Evolutionary conservation across 2,797 vertebrate genomes (phyloP), one percentile per base, ranked within the genome.

Genomic region (Xyrichtys novacula): DNA sequence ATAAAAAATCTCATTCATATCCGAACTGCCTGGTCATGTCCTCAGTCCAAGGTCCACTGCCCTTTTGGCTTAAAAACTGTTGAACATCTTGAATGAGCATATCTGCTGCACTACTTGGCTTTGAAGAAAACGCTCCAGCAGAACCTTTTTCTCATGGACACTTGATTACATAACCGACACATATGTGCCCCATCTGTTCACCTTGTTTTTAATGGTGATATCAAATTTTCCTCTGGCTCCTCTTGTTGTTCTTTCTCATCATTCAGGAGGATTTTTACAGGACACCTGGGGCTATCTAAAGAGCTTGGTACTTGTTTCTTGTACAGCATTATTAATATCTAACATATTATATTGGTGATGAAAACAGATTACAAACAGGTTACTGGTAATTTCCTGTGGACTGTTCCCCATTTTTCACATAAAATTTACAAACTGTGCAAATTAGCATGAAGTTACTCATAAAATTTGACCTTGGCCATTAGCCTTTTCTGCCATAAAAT

Each of bases 111-210:
- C 69, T 65, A 63, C 55, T 76, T 75, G 69, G 67, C 56, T 58
- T 69, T 64, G 38, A 66, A 39, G 47, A 42, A 7, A 32, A 61
- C 74, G 52, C 61, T 65, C 14, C 42, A 72, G 48, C 63, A 57
- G n/a, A 63, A 84, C 76, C 78, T 11, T 90, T 79, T 57, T 76
- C 74, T 49, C 54, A 69, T 76, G 69, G 81, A 85, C 61, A 70
- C 68, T 48, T 80, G 63, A 71, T 82, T 87, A 52, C 59, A 63
- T 74, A 88, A 88, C 72, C 40, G 16, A 47, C 64, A 73, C 90
- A 91, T 73, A 83, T 91, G 89, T 80, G 64, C 57, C 48, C 67
- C 90, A 92, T 83, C 86, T 92, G 87, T 71, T 44, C 62, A 4
- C 49, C 22, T 61, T 76, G 68, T 78, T 88, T 80, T 89, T 77